A percentile compares a stretch with the other conserved stretches of the same genome.
Conservation (phyloP, 2,888 invertebrate species). For the Leptura quadrifasciata region DNA sequence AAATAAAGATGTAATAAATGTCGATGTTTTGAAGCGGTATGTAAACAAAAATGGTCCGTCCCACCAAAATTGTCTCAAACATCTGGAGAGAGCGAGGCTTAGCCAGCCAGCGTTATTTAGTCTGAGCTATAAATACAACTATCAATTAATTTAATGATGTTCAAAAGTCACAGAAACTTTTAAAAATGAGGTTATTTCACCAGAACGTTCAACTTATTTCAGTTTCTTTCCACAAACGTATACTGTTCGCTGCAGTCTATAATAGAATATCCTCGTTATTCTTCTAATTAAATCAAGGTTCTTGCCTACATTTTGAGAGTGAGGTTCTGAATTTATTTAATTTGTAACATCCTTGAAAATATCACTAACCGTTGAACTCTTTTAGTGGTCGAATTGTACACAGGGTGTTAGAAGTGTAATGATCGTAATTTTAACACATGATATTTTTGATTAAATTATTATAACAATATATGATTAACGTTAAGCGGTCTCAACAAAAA, state of each 20-base stretch:
- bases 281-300: background rate
- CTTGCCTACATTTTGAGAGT: background rate
- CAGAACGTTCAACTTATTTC: constrained; percentile 65
- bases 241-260: constrained; percentile 2
- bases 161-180: constrained; percentile 68
- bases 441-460: no score
- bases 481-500: no score
- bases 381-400: no score
- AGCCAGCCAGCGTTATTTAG: constrained; percentile 66
- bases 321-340: background rate
- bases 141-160: constrained; percentile 71
- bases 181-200: constrained; percentile 69
- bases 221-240: constrained; percentile 35
- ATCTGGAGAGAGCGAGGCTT: constrained; percentile 62
- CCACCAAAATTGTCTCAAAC: constrained; percentile 65
- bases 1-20: constrained; percentile 41
- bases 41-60: constrained; percentile 63
- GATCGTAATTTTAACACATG: no score
- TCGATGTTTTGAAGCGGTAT: constrained; percentile 53
- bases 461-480: no score
- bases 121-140: constrained; percentile 71
- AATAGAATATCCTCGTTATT: background rate
- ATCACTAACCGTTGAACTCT: background rate
- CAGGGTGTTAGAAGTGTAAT: no score
- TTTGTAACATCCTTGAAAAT: background rate